Evolutionary conservation across 1,140 invertebrate genomes (phyloP), one percentile per base, ranked within the genome.

Genomic region (Hyphantria cunea): DNA sequence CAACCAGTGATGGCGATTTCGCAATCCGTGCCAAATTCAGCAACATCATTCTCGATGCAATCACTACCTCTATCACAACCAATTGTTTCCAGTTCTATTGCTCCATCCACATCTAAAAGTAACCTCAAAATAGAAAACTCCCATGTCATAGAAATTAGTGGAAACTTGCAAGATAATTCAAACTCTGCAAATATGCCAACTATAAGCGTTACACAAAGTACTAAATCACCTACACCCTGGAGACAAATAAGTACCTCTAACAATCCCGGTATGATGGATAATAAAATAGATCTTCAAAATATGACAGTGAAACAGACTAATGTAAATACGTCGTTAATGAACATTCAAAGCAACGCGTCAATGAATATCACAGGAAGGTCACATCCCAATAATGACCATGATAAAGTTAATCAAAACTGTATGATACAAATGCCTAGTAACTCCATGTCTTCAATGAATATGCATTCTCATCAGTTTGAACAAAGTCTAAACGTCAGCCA

Each of bases 211-310:
- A 80, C 88, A 10, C 85, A 86, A 62, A 90, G 75, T 70, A 78
- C 84, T n/a, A 90, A 90, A 69, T 87, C 85, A 12, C 88, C 88
- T 0, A 90, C 88, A 0, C 88, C 88, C 0, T 90, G 86, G 88
- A 80, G 84, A 51, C 81, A 88, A 78, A 74, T 84, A 10, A 79
- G 34, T 52, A 47, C 70, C 15, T 66, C 64, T 33, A 76, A 61
- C 53, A 80, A 71, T 55, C 63, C 25, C 37, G 3, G 37, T 10
- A 73, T 61, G 42, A 64, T 66, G 15, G 87, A 90, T 6, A 86
- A 80, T 44, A 90, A 88, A 65, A 64, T 82, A 9, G 82, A 90
- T 33, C 53, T 84, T 17, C 87, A 87, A 66, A 84, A 83, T 50
- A 79, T 86, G 48, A 72, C 74, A 8, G 54, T 77, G 10, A 90